Conservation (phyloP, 2,888 invertebrate genomes). For the Clusia tigrina region DNA sequence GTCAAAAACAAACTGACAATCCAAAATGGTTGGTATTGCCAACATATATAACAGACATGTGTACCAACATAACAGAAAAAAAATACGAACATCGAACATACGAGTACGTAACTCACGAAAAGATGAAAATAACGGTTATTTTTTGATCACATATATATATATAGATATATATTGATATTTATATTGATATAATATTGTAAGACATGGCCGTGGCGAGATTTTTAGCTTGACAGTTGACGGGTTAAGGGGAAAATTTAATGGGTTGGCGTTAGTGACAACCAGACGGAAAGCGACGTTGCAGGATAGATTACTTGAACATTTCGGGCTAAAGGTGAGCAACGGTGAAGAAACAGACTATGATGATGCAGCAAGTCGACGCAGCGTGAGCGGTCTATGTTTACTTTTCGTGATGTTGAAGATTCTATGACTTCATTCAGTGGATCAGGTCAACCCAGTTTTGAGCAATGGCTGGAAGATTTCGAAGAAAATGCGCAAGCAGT, state of each 20-base stretch:
- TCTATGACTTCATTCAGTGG: not conserved
- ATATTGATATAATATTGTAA: not conserved
- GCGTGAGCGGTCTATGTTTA: slow-evolving; percentile 12
- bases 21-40: too few relatives aligned
- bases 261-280: too few relatives aligned
- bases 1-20: too few relatives aligned
- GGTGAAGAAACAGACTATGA: not conserved
- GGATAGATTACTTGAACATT: not conserved
- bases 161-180: too few relatives aligned
- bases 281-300: slow-evolving; percentile 1
- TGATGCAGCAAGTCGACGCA: slow-evolving; percentile 1
- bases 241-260: too few relatives aligned
- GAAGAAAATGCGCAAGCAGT: slow-evolving; percentile 12
- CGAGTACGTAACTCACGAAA: too few relatives aligned
- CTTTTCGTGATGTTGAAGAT: slow-evolving; percentile 17
- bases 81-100: too few relatives aligned
- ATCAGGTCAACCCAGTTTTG: slow-evolving; percentile 1
- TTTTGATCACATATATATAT: too few relatives aligned
- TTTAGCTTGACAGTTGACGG: not conserved
- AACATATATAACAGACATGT: too few relatives aligned
- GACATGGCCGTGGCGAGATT: not conserved
- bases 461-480: slow-evolving; percentile 8
- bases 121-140: too few relatives aligned
- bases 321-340: not conserved
- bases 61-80: too few relatives aligned